phyloP scores from a whole-genome alignment of 2,797 vertebrate species.

The Morelia viridis region DNA sequence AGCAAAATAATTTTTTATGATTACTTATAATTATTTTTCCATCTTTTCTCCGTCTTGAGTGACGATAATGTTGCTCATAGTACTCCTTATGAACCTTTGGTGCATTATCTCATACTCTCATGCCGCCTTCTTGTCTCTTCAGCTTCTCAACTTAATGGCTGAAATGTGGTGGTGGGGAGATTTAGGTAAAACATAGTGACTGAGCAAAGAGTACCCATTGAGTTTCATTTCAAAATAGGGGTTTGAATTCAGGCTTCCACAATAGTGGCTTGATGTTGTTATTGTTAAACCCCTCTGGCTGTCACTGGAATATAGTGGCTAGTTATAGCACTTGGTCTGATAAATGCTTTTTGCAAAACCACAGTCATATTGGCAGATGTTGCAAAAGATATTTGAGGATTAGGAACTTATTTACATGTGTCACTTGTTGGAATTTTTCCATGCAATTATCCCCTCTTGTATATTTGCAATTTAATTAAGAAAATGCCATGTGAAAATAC shows the following conservation, averaged over 20 bases:
- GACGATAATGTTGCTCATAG: too few relatives aligned
- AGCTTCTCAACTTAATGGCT: too few relatives aligned
- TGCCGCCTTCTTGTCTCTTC: too few relatives aligned
- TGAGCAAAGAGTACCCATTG: neutral
- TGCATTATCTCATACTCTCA: too few relatives aligned
- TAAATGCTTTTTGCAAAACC: neutral
- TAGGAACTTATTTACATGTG: neutral
- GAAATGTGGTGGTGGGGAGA: too few relatives aligned
- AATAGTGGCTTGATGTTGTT: neutral
- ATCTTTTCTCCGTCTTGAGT: too few relatives aligned
- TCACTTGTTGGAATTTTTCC: neutral
- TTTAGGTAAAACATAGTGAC: neutral
- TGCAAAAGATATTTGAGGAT: neutral
- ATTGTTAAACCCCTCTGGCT: neutral
- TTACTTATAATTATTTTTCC: too few relatives aligned
- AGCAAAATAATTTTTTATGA: too few relatives aligned
- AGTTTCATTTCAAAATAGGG: neutral
- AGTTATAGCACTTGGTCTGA: neutral
- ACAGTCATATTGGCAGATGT: neutral
- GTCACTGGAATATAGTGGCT: neutral
- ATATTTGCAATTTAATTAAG: neutral
- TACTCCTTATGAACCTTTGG: too few relatives aligned
- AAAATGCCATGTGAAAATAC: neutral
- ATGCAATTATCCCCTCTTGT: neutral
- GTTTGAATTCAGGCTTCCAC: neutral